Evolutionary conservation across 2,888 invertebrate species (phyloP).

Genomic region (Agrenia bidenticulata): DNA sequence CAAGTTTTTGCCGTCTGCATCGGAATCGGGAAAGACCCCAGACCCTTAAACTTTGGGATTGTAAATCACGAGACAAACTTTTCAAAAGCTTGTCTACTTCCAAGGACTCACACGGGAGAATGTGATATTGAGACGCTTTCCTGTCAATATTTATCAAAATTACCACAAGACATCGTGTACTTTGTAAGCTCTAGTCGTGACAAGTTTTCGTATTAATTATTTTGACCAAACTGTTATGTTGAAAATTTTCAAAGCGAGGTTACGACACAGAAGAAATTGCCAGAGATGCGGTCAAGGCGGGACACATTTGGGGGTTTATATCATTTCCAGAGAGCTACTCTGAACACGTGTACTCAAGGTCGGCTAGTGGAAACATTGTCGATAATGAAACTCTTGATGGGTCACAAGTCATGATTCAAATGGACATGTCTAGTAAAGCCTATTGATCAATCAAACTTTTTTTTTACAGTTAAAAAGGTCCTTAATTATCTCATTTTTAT

Average conservation of each 20-base stretch:
- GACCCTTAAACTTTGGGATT: conserved; percentile 36
- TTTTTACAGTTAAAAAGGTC: too few species aligned
- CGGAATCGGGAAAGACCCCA: conserved; percentile 41
- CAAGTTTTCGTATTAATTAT: too few species aligned
- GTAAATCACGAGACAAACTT: conserved; percentile 37
- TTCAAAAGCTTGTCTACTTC: neutral
- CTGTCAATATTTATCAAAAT: conserved; percentile 31
- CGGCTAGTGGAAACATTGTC: conserved; percentile 30
- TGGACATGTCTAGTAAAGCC: conserved; percentile 42
- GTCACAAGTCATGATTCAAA: conserved; percentile 27
- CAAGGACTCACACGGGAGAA: conserved; percentile 5
- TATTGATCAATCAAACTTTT: neutral
- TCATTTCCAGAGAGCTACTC: conserved; percentile 34
- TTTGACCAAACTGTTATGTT: too few species aligned
- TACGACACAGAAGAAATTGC: conserved; percentile 33
- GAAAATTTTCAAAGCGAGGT: too few species aligned
- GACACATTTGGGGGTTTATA: conserved; percentile 42
- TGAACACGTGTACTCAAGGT: conserved; percentile 25
- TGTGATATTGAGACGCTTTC: conserved; percentile 28
- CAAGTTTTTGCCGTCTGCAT: conserved; percentile 38
- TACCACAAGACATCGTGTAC: conserved; percentile 31
- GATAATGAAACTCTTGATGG: conserved; percentile 39
- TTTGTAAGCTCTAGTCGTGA: neutral
- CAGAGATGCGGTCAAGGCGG: conserved; percentile 22
- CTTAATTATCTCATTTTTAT: too few species aligned